These are phyloP conservation scores for Nautilus pompilius DNA, from an alignment of 1,140 invertebrate genomes.

Conservation along the genomic window DNA sequence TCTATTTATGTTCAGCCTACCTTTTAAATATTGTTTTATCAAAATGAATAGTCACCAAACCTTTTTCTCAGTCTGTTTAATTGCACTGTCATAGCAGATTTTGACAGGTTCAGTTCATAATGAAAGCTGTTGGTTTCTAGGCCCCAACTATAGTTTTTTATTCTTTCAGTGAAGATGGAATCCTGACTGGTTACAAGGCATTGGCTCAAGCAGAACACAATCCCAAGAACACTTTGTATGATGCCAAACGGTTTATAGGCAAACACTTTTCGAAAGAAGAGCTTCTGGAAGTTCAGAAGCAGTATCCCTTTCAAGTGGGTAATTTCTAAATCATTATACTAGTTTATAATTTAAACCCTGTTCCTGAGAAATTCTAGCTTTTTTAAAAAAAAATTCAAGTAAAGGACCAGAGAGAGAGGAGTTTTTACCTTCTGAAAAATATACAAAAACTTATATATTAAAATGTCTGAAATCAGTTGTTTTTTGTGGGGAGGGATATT, in stretches of 20 bases:
- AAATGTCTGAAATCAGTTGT: no score
- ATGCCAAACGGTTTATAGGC: conserved; percentile 61
- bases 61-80: no score
- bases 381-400: no score
- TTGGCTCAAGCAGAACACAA: conserved; percentile 58
- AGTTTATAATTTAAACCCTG: no score
- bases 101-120: background rate
- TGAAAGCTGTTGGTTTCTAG: background rate
- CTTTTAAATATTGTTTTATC: background rate
- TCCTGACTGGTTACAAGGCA: conserved; percentile 57
- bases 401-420: no score
- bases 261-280: conserved; percentile 52
- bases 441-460: no score
- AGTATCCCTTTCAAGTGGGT: conserved; percentile 52
- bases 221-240: conserved; percentile 58
- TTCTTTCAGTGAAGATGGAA: conserved; percentile 30
- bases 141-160: background rate
- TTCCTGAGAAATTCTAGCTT: no score
- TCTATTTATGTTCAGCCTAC: background rate
- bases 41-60: no score
- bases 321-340: no score
- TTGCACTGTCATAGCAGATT: no score
- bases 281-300: conserved; percentile 40
- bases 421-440: no score
- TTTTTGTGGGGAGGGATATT: no score